Conservation (phyloP, 2,888 invertebrate species). For the Boloria euphrosyne region DNA sequence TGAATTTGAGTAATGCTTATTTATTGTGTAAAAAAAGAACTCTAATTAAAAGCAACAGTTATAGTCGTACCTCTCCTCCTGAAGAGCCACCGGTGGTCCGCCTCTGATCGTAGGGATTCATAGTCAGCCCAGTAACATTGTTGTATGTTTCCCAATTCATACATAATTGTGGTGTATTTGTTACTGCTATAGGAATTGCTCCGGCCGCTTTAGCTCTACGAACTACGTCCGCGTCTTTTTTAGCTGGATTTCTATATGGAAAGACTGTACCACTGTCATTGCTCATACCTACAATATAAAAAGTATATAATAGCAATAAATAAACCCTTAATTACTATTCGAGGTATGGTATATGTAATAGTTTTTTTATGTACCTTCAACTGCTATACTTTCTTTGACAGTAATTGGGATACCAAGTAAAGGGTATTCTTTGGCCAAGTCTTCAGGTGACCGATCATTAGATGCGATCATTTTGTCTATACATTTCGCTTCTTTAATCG, state of each 20-base stretch:
- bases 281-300: slow-evolving; percentile 83
- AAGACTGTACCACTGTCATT: slow-evolving; percentile 87
- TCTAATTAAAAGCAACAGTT: slow-evolving; percentile 54
- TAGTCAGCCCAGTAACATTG: slow-evolving; percentile 91
- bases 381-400: slow-evolving; percentile 90
- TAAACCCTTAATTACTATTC: background rate
- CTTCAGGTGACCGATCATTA: slow-evolving; percentile 79
- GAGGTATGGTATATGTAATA: too few species aligned
- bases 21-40: too few species aligned
- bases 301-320: background rate
- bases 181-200: slow-evolving; percentile 91
- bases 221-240: slow-evolving; percentile 88
- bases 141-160: slow-evolving; percentile 96
- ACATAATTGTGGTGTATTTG: slow-evolving; percentile 95
- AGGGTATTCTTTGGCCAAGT: slow-evolving; percentile 86
- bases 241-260: slow-evolving; percentile 83
- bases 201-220: slow-evolving; percentile 88
- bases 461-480: slow-evolving; percentile 86
- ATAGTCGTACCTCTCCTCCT: slow-evolving; percentile 87
- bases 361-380: slow-evolving; percentile 83
- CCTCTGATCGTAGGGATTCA: slow-evolving; percentile 93
- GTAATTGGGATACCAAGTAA: slow-evolving; percentile 93
- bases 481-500: slow-evolving; percentile 87
- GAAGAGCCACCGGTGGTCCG: slow-evolving; percentile 95
- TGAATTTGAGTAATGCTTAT: too few species aligned